Evolutionary conservation across 2,888 invertebrate species (phyloP).

Genomic region (Caradrina clavipalpis): DNA sequence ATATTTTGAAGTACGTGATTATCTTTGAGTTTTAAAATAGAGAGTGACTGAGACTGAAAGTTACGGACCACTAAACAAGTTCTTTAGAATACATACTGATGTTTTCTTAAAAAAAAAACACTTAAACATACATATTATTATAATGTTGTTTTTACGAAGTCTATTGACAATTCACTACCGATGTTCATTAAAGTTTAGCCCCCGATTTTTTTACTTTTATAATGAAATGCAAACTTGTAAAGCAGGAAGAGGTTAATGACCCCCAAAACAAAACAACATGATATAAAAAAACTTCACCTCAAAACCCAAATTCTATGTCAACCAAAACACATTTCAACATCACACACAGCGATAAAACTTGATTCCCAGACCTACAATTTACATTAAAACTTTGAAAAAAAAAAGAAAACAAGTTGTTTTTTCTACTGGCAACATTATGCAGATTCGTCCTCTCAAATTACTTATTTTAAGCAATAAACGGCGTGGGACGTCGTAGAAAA

Average conservation of each 20-base stretch:
- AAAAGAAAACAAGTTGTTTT: slow-evolving; percentile 83
- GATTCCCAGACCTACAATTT: slow-evolving; percentile 68
- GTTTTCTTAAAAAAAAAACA: too few species aligned
- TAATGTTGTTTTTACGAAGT: too few species aligned
- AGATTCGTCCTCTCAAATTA: slow-evolving; percentile 86
- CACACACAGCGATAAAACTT: slow-evolving; percentile 22
- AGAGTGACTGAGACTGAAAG: neutral
- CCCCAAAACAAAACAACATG: neutral
- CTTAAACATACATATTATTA: too few species aligned
- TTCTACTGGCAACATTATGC: slow-evolving; percentile 84
- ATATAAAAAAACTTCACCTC: neutral
- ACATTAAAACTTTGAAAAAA: slow-evolving; percentile 67
- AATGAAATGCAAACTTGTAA: neutral
- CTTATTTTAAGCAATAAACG: slow-evolving; percentile 89
- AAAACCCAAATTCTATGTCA: neutral
- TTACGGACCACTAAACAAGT: neutral
- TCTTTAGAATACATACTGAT: too few species aligned
- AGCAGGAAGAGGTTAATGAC: neutral
- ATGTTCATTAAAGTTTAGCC: too few species aligned
- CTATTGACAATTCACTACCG: too few species aligned
- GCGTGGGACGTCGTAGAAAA: slow-evolving; percentile 83
- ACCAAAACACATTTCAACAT: neutral
- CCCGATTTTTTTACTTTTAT: too few species aligned
- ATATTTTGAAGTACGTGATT: neutral
- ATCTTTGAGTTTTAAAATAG: neutral